These are phyloP conservation scores for Eptesicus fuscus DNA, from an alignment of 2,113 vertebrate genomes.

Conservation along the genomic window DNA sequence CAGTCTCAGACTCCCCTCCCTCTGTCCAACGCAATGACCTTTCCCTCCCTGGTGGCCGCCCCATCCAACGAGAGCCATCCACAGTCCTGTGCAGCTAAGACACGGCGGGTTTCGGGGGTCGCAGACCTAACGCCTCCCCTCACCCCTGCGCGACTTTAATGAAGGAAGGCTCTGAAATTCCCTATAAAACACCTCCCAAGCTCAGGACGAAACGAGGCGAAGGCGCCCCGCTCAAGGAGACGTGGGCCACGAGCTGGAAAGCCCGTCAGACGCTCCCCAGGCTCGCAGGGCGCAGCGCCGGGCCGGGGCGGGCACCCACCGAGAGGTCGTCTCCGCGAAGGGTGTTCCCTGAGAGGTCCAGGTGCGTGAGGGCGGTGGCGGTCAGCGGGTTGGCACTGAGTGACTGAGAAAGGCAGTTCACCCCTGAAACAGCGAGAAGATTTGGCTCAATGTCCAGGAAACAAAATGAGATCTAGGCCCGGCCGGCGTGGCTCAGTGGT, in stretches of 20 bases:
- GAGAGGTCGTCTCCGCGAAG: constrained; percentile 93
- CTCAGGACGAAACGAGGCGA: no score
- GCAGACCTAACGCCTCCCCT: no score
- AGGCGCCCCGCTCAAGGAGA: no score
- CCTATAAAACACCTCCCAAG: not conserved
- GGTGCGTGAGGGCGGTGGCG: constrained; percentile 84
- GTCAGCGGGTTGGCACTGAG: constrained; percentile 88
- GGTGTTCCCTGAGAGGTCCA: constrained; percentile 94
- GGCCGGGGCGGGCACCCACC: constrained; percentile 74
- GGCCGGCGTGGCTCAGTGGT: no score
- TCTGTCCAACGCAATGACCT: not conserved
- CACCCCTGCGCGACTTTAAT: not conserved
- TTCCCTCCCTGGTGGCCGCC: not conserved
- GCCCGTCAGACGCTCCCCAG: not conserved
- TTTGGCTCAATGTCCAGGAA: not conserved
- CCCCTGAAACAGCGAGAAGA: constrained; percentile 81
- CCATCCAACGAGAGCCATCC: no score
- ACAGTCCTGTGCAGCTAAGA: not conserved
- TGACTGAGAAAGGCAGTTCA: constrained; percentile 93
- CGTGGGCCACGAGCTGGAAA: not conserved
- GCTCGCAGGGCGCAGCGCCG: not conserved
- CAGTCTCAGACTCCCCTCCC: not conserved
- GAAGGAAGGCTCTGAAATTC: not conserved
- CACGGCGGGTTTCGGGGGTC: not conserved
- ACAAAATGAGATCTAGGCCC: no score